Evolutionary conservation across 35 echinoderm and acorn worm genomes (phyloP), one percentile per base, ranked within the genome.

Genomic region (Acanthaster planci): DNA sequence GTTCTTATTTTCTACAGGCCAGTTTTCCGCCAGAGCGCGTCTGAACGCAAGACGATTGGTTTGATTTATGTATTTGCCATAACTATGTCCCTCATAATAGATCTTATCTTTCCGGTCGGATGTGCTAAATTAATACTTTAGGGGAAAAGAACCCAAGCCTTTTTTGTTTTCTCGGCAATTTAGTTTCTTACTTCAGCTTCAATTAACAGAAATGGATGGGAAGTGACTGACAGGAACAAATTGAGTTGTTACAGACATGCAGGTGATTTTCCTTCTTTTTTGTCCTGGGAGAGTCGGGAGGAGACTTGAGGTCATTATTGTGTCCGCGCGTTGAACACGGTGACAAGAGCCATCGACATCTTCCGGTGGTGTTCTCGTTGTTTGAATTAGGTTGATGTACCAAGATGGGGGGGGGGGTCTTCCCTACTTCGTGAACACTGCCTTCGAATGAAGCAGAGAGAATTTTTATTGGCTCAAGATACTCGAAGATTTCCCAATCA

Each of bases 201-300:
- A 72, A 72, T 72, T 72, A 72, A 72, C 64, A 72, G 64, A 72
- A 72, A 72, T 72, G 29, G 23, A 72, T 72, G 64, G 34, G 64
- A 31, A 72, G 64, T 72, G 64, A 72, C 64, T 19, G 64, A 29
- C 34, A 3, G 10, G 23, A 8, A 34, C 30, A 29, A 72, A 29
- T 72, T 2, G 18, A 72, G 64, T 72, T 72, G 64, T 72, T 72
- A 72, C 64, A 72, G 64, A 72, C 64, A 72, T 14, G 34, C 64
- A 72, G 64, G 64, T 72, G 64, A 72, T 23, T 31, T 72, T n/a
- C n/a, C n/a, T n/a, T n/a, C 4, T 4, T 47, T 12, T 47, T 47
- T 47, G 4, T 47, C 42, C 42, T 30, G 22, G 64, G 34, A 23
- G 64, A 72, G 64, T 26, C 29, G 22, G 64, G 64, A 12, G 64